phyloP scores from a whole-genome alignment of 2,888 invertebrate genomes.

The Ennomos fuscantarius region DNA sequence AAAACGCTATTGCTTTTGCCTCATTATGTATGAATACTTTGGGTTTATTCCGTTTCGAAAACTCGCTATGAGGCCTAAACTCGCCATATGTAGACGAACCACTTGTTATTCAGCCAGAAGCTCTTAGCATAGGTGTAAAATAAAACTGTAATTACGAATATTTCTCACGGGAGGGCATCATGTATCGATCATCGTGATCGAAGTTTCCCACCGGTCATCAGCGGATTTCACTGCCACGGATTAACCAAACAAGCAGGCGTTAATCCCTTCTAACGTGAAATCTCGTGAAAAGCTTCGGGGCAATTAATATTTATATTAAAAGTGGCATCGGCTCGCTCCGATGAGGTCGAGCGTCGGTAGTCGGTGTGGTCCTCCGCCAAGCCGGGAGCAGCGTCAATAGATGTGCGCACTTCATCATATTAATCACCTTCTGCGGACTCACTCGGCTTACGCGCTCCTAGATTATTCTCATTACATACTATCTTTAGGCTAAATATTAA shows the following conservation, averaged over 20 bases:
- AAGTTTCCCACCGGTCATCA: constrained; percentile 68
- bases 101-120: constrained; percentile 32
- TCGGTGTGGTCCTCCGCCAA: constrained; percentile 65
- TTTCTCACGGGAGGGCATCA: constrained; percentile 48
- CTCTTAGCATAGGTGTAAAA: constrained; percentile 43
- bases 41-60: constrained; percentile 26
- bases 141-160: constrained; percentile 30
- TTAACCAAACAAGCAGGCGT: constrained; percentile 72
- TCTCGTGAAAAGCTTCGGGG: constrained; percentile 65
- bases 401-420: constrained; percentile 76
- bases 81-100: constrained; percentile 18
- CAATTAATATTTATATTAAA: constrained; percentile 71
- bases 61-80: constrained; percentile 27
- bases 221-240: constrained; percentile 55
- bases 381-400: constrained; percentile 56
- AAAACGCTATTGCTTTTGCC: constrained; percentile 39
- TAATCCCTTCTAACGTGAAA: constrained; percentile 78
- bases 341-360: constrained; percentile 49
- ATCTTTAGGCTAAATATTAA: constrained; percentile 83
- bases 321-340: constrained; percentile 48
- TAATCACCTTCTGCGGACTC: constrained; percentile 74
- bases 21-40: constrained; percentile 19
- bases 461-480: constrained; percentile 76
- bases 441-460: constrained; percentile 82
- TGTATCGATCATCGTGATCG: constrained; percentile 50